Evolutionary conservation across 2,113 vertebrate species (phyloP).

Genomic region (Petromus typicus): DNA sequence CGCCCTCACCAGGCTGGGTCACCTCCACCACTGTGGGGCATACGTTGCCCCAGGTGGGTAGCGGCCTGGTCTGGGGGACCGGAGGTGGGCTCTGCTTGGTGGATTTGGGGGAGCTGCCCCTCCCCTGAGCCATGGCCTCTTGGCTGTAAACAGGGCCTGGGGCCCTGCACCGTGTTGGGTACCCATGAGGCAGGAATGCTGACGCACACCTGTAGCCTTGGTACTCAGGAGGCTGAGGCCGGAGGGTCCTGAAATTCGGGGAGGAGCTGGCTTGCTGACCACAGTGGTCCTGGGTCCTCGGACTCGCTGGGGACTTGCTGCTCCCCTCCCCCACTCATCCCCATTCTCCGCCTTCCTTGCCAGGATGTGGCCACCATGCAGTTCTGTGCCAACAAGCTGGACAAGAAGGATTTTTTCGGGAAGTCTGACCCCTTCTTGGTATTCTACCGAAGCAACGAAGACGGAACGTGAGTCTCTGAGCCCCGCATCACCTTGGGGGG

Average conservation of each 20-base stretch:
- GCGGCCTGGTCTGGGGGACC: background rate
- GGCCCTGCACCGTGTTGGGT: background rate
- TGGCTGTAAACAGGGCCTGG: background rate
- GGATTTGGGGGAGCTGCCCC: background rate
- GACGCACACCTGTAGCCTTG: background rate
- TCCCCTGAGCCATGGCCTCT: background rate
- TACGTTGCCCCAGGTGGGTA: background rate
- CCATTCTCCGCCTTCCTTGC: background rate
- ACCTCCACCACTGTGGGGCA: background rate
- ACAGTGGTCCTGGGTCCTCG: background rate
- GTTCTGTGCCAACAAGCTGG: slow-evolving; percentile 96
- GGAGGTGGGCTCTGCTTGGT: background rate
- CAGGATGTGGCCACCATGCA: slow-evolving; percentile 95
- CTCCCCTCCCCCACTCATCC: background rate
- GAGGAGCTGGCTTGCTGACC: background rate
- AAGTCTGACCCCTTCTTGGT: slow-evolving; percentile 96
- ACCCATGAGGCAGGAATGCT: too few species aligned
- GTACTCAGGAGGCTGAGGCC: background rate
- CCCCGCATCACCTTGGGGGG: too few species aligned
- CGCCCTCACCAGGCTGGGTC: background rate
- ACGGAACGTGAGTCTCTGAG: slow-evolving; percentile 91
- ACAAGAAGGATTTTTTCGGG: slow-evolving; percentile 97
- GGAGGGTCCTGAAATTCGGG: background rate
- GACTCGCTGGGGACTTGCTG: background rate
- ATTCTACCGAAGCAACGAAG: slow-evolving; percentile 95